Evolutionary conservation across 2,888 invertebrate genomes (phyloP), one percentile per base, ranked within the genome.

Genomic region (Pegoplata infirma): DNA sequence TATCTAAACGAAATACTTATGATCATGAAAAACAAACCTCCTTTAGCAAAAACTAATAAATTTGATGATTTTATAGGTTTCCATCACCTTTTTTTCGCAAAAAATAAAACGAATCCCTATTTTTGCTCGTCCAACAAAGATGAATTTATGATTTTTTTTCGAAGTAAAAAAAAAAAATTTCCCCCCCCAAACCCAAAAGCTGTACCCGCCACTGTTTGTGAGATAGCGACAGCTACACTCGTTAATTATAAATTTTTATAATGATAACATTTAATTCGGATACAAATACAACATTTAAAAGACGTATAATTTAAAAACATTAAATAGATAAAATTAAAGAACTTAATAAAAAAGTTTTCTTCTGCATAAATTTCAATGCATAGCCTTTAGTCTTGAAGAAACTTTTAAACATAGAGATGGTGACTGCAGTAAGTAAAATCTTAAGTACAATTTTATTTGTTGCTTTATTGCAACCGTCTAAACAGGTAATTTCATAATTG

Each of bases 401-500:
- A 63, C 23, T 3, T 1, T 12, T 0, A 21, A 14, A 51, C 21
- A 56, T 59, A 67, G n/a, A n/a, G n/a, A 68, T 77, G 77, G 23
- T 21, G 0, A 8, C 5, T 17, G 32, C 10, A 12, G 47, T 12
- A 14, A 40, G 19, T 5, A 28, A 8, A 8, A 16, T 67, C 0
- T 7, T 21, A 17, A 19, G 56, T 7, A 23, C 44, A 32, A 19
- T 55, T 2, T 23, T 77, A 7, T 10, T 63, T 7, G 23, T 17
- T 14, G 55, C 23, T 12, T 17, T 3, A 12, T 8, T 74, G 14
- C 36, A 63, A 8, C 36, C 17, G 17, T 16, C 72, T 2, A 46
- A 73, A 16, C 73, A 73, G 77, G 77, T 78, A 73, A n/a, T n/a
- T 40, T 40, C 4, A n/a, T 10, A 40, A 40, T 5, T 40, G 36